Percentiles rank a stretch among this genome's conserved stretches.
Evolutionary conservation across 2,797 vertebrate species (phyloP).

Genomic region (Protosalanx chinensis): DNA sequence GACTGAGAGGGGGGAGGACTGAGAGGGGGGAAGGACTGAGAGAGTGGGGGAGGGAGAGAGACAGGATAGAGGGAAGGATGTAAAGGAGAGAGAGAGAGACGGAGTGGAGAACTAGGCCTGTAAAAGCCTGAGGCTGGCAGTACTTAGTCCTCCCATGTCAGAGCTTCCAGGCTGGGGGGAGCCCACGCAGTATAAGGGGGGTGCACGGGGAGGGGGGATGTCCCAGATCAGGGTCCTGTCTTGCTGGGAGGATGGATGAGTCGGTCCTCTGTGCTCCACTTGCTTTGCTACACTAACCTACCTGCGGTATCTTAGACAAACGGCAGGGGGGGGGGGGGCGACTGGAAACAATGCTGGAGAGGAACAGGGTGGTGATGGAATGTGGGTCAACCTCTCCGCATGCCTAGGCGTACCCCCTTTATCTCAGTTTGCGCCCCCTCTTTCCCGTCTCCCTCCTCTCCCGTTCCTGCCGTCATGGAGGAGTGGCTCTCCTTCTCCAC

Average conservation of each 20-base stretch:
- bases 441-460: background rate
- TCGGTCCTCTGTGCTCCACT: background rate
- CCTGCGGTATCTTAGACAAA: background rate
- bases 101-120: background rate
- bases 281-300: background rate
- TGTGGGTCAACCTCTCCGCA: conserved; percentile 9
- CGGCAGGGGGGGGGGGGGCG: background rate
- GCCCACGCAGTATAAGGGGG: background rate
- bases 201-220: background rate
- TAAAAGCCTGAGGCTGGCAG: background rate
- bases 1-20: background rate
- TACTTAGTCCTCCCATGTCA: background rate
- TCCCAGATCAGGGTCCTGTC: background rate
- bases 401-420: conserved; percentile 3
- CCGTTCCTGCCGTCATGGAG: background rate
- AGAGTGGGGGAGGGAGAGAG: background rate
- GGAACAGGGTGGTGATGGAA: background rate
- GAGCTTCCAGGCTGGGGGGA: background rate
- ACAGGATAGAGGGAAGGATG: background rate
- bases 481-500: background rate
- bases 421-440: background rate
- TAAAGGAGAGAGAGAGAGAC: background rate
- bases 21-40: background rate
- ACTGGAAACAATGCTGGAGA: background rate
- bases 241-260: background rate